Conservation (phyloP, 2,888 invertebrate species). For the Smittia aterrima region DNA sequence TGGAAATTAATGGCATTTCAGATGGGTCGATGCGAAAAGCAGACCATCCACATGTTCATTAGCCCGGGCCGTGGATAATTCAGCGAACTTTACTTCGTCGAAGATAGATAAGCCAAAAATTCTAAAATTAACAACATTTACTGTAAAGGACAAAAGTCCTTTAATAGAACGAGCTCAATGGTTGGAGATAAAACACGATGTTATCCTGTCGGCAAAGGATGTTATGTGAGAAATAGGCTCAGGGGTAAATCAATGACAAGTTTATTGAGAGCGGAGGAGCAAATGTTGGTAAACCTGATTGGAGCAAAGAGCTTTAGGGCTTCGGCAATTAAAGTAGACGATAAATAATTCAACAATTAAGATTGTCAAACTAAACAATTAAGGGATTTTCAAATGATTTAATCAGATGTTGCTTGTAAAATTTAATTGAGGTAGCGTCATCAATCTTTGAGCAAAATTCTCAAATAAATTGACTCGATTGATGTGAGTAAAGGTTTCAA, state of each 20-base stretch:
- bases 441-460: too few species aligned
- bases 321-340: too few species aligned
- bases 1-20: not conserved
- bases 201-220: not conserved
- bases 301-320: too few species aligned
- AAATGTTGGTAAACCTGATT: not conserved
- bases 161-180: not conserved
- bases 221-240: not conserved
- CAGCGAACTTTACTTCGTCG: not conserved
- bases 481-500: not conserved
- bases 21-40: not conserved
- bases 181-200: not conserved
- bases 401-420: too few species aligned
- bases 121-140: not conserved
- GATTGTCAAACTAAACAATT: too few species aligned
- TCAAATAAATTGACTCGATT: too few species aligned
- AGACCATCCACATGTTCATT: constrained; percentile 4
- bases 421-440: too few species aligned
- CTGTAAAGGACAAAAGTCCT: not conserved
- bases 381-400: too few species aligned
- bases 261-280: not conserved
- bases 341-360: too few species aligned
- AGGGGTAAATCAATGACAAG: not conserved
- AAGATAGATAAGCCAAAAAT: not conserved
- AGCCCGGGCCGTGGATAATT: not conserved